A percentile compares a stretch with the other conserved stretches of the same genome.
These are phyloP conservation scores for Amyelois transitella DNA, from an alignment of 1,140 invertebrate genomes.

Conservation along the genomic window DNA sequence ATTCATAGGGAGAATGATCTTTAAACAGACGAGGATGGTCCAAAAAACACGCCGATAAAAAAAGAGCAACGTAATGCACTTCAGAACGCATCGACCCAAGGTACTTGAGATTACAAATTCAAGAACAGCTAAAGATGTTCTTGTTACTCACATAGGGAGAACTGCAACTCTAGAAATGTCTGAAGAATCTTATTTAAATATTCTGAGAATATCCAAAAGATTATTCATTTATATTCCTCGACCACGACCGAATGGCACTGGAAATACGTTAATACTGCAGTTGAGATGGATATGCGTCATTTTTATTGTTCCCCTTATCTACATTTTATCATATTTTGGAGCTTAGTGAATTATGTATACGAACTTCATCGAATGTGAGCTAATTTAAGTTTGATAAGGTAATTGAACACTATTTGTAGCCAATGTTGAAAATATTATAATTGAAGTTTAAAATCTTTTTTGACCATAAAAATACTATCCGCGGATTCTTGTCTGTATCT, in stretches of 20 bases:
- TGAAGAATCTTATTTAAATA: background rate
- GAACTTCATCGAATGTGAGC: too few species aligned
- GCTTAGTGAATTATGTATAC: too few species aligned
- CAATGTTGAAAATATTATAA: too few species aligned
- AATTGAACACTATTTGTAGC: too few species aligned
- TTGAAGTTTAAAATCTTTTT: too few species aligned
- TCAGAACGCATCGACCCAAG: slow-evolving; percentile 23
- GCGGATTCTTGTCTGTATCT: too few species aligned
- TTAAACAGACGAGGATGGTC: background rate
- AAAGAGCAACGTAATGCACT: slow-evolving; percentile 20
- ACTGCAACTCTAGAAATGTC: background rate
- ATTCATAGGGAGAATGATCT: background rate
- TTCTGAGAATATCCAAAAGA: background rate
- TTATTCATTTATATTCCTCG: background rate
- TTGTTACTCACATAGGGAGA: background rate
- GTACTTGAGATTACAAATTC: slow-evolving; percentile 30
- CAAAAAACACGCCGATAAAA: slow-evolving; percentile 1
- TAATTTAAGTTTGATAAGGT: too few species aligned
- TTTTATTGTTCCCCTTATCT: background rate
- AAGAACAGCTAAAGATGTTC: slow-evolving; percentile 15
- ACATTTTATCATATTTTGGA: background rate
- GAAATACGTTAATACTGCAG: background rate
- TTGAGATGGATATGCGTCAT: background rate
- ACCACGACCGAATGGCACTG: background rate
- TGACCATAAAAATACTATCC: too few species aligned